Percentiles rank a stretch among this genome's conserved stretches.
Evolutionary conservation across 2,113 vertebrate species (phyloP).

Genomic region (Syrrhaptes paradoxus): DNA sequence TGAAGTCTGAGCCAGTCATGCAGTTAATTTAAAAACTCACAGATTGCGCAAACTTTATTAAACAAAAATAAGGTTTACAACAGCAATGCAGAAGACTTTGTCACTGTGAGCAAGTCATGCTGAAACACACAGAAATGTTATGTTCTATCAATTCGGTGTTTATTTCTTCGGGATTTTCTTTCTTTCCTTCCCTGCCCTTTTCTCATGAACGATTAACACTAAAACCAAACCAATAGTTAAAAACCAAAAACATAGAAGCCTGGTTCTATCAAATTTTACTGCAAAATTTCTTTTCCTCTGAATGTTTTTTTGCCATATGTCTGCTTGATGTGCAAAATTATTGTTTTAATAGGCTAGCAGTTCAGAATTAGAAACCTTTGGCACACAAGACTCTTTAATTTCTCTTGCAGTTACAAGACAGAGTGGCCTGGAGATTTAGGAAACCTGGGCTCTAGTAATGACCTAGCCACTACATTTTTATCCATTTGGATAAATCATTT

Average conservation of each 20-base stretch:
- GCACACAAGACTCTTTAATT: rapidly evolving
- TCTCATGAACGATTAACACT: background rate
- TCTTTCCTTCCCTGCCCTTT: background rate
- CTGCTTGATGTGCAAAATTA: background rate
- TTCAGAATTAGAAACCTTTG: background rate
- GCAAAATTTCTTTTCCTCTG: background rate
- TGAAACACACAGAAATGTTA: background rate
- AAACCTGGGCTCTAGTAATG: background rate
- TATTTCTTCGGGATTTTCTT: background rate
- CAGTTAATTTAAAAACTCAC: conserved; percentile 60
- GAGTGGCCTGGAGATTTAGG: background rate
- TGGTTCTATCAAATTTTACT: background rate
- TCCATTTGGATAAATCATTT: background rate
- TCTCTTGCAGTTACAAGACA: background rate
- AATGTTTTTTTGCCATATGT: background rate
- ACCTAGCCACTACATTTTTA: background rate
- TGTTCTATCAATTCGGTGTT: background rate
- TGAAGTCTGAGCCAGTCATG: conserved; percentile 49
- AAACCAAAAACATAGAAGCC: background rate
- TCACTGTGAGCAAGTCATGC: background rate
- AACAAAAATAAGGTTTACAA: conserved; percentile 49
- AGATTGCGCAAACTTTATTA: conserved; percentile 54
- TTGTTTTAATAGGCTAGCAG: background rate
- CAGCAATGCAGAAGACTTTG: background rate
- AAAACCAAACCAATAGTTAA: background rate